Base-by-base conservation (phyloP, 2,797 vertebrate genomes). In the Catharus ustulatus region DNA sequence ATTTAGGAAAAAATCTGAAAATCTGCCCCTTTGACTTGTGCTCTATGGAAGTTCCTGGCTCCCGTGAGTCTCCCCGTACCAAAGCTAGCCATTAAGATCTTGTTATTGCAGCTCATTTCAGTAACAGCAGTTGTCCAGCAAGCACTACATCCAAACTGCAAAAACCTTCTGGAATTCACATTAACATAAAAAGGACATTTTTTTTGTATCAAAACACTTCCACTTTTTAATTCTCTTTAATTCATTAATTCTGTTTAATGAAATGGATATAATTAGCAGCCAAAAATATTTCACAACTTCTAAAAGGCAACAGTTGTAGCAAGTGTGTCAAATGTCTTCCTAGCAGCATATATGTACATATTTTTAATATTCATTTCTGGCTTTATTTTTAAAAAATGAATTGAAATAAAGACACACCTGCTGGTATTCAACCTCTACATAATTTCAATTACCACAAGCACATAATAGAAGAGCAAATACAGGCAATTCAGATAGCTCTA, bases 1-100 rank as follows among this genome's bases (percentile, higher is more conserved):
- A 90, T 95, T 96, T 95, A 93, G 88, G 85, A 68, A 68, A 82
- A 93, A 83, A 64, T 68, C 68, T 91, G 52, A 84, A 90, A 92
- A 76, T n/a, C 80, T 95, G 77, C 42, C 73, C 61, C 43, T 96
- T 94, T 91, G 85, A 90, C 85, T 94, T 84, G 64, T 66, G 46
- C 62, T 90, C 45, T 84, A 34, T 95, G 89, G 89, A 96, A 96
- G 90, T 61, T 90, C 64, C 81, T 95, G 96, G 93, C 94, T 96
- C 96, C 96, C 38, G 26, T 4, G 27, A 86, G 95, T 96, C 95
- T 96, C 89, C 71, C 62, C 80, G 22, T 75, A 96, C 89, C 88
- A 81, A 85, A 94, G 59, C 78, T 93, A 55, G 92, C 79, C 89
- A 69, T 91, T 89, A 84, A 84, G 81, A 27, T 71, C 75, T 81